phyloP scores from a whole-genome alignment of 2,888 invertebrate species.

The Clistopyga incitator region DNA sequence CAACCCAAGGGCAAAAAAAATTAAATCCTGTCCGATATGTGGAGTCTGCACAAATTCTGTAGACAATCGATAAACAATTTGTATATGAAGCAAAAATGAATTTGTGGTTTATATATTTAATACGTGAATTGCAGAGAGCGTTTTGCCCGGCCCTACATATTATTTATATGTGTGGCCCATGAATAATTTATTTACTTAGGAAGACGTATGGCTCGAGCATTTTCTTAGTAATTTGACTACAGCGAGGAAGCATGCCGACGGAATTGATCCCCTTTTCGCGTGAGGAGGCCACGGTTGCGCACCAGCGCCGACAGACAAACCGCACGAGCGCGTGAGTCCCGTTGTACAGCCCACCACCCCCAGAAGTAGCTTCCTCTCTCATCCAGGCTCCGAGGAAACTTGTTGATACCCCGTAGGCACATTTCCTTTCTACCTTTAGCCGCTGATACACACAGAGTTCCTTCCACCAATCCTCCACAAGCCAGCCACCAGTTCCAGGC shows the following conservation, averaged over 20 bases:
- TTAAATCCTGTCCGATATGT: no score
- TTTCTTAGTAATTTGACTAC: slow-evolving; percentile 20
- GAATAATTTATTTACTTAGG: no score
- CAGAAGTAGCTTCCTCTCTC: slow-evolving; percentile 38
- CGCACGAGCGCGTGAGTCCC: slow-evolving; percentile 61
- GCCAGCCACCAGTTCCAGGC: slow-evolving; percentile 35
- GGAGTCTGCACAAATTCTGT: no score
- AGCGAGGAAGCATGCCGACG: slow-evolving; percentile 36
- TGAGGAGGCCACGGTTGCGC: slow-evolving; percentile 49
- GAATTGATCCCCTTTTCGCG: slow-evolving; percentile 56
- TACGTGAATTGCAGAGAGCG: no score
- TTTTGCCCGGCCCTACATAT: no score
- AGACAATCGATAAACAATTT: no score
- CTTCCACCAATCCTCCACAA: slow-evolving; percentile 41
- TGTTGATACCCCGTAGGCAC: slow-evolving; percentile 67
- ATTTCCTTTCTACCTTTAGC: slow-evolving; percentile 50
- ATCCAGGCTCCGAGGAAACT: slow-evolving; percentile 59
- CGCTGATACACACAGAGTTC: slow-evolving; percentile 33
- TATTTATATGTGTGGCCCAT: no score
- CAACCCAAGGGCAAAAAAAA: no score
- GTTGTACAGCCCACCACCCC: slow-evolving; percentile 37
- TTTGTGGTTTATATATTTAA: no score
- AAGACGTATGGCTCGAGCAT: neutral
- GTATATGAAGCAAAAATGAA: no score
- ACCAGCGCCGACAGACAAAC: slow-evolving; percentile 57